Percentiles rank a stretch among this genome's conserved stretches.
Evolutionary conservation across 2,113 vertebrate species (phyloP).

Genomic region (Anhinga anhinga): DNA sequence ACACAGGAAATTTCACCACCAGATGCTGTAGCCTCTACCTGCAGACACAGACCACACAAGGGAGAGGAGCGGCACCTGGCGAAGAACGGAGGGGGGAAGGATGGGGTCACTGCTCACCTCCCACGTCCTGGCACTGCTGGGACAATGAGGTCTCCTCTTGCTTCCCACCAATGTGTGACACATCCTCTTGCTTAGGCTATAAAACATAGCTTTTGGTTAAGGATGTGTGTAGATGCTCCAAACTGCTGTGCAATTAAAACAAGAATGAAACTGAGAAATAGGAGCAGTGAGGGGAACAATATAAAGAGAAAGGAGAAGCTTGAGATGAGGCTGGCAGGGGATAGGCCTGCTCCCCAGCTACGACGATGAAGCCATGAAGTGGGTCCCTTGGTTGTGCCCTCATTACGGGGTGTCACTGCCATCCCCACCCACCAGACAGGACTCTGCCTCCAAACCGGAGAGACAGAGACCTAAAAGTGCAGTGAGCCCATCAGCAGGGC

Average conservation of each 20-base stretch:
- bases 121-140: not conserved
- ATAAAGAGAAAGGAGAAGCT: not conserved
- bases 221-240: rapidly evolving
- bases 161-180: rapidly evolving
- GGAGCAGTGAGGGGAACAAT: not conserved
- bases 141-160: not conserved
- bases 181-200: not conserved
- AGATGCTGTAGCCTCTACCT: not conserved
- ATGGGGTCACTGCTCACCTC: not conserved
- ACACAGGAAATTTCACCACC: not conserved
- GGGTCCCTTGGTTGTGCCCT: not conserved
- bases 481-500: rapidly evolving
- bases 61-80: rapidly evolving
- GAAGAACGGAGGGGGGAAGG: not conserved
- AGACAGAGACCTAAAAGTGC: rapidly evolving
- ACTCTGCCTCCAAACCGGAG: not conserved
- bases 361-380: not conserved
- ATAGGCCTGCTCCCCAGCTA: not conserved
- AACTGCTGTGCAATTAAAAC: not conserved
- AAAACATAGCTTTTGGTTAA: not conserved
- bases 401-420: not conserved
- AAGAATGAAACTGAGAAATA: not conserved
- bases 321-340: not conserved
- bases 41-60: not conserved
- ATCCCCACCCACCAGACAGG: not conserved